Percentiles rank a stretch among this genome's conserved stretches.
These are phyloP conservation scores for Setophaga coronata DNA, from an alignment of 2,113 vertebrate genomes.

Conservation along the genomic window DNA sequence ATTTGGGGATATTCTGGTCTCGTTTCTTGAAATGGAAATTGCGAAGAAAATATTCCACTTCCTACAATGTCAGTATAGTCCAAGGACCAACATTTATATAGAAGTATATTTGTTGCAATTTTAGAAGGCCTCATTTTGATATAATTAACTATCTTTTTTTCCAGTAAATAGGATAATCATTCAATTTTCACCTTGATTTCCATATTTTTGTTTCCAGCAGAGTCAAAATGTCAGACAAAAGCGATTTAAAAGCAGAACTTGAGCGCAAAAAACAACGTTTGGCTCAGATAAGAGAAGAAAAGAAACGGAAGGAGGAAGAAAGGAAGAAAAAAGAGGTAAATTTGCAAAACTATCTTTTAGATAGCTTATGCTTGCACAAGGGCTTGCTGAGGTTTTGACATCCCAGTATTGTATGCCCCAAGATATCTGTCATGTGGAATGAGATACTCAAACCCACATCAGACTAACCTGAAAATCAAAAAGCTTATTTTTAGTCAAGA, in stretches of 20 bases:
- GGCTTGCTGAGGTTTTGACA: neutral
- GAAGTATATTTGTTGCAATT: neutral
- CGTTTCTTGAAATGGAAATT: neutral
- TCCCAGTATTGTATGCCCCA: neutral
- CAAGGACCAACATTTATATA: neutral
- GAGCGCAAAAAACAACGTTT: slow-evolving; percentile 98
- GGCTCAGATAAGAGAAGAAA: slow-evolving; percentile 97
- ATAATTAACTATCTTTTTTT: neutral
- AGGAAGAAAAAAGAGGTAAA: slow-evolving; percentile 97
- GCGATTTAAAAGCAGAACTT: slow-evolving; percentile 96
- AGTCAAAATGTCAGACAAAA: slow-evolving; percentile 94
- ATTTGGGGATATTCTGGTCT: neutral
- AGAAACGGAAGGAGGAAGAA: slow-evolving; percentile 98
- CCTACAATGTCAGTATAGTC: neutral
- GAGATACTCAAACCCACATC: neutral
- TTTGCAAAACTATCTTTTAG: neutral
- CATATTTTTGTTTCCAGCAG: slow-evolving; percentile 34
- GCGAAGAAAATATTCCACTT: neutral
- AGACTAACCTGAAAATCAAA: slow-evolving; percentile 6
- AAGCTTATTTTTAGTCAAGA: slow-evolving; percentile 4
- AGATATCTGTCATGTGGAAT: neutral
- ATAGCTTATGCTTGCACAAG: neutral
- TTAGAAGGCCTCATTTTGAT: neutral
- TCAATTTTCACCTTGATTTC: neutral
- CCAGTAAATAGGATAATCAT: neutral